Evolutionary conservation across 2,797 vertebrate genomes (phyloP).

Genomic region (Lithobates sylvaticus): DNA sequence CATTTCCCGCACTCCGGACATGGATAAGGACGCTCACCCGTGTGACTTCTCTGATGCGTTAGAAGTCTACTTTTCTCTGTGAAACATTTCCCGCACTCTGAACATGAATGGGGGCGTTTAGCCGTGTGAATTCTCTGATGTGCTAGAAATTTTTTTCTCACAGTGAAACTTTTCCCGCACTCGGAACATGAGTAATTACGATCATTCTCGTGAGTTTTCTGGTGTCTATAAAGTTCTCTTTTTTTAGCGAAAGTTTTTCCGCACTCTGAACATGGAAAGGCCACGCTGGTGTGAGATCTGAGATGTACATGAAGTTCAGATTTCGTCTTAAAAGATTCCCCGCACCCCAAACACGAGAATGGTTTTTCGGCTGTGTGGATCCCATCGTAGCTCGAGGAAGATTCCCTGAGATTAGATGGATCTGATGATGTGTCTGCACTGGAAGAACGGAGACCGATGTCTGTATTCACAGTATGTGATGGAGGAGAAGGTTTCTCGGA

Average conservation of each 20-base stretch:
- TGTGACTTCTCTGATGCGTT: neutral
- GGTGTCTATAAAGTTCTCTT: neutral
- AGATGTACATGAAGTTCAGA: neutral
- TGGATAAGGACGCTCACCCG: neutral
- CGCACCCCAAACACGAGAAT: neutral
- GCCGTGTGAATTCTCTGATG: neutral
- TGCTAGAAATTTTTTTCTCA: neutral
- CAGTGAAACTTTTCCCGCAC: neutral
- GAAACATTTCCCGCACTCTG: neutral
- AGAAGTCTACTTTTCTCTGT: neutral
- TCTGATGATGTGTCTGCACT: too few relatives aligned
- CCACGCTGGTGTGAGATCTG: neutral
- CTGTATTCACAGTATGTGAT: too few relatives aligned
- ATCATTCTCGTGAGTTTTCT: neutral
- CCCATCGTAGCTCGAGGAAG: too few relatives aligned
- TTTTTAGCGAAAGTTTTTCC: neutral
- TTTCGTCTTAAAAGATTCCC: neutral
- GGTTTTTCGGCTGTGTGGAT: neutral
- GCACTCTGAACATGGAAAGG: too few relatives aligned
- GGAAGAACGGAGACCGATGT: too few relatives aligned
- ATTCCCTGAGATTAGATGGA: too few relatives aligned
- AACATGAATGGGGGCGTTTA: neutral
- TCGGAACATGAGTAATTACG: neutral
- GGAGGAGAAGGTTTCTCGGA: too few relatives aligned
- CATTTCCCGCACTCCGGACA: neutral